Conservation (phyloP, 2,797 vertebrate genomes). For the Hapalemur alaotrensis region DNA sequence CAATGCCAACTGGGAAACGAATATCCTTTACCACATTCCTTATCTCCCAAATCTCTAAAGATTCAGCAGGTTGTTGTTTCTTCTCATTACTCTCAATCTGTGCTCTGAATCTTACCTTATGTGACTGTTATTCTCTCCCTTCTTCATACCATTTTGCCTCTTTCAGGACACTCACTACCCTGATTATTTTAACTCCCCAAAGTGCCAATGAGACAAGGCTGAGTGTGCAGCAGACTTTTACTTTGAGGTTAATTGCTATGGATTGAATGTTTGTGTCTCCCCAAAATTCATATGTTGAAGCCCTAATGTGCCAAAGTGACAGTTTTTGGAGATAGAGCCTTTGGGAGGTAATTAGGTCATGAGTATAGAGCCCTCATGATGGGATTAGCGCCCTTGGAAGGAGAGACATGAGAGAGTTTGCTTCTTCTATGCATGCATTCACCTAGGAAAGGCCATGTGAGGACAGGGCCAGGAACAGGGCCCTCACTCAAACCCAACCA, state of each 20-base stretch:
- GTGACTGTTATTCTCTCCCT: neutral
- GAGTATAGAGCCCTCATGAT: neutral
- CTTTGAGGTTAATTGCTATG: neutral
- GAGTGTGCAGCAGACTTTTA: neutral
- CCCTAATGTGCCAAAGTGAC: neutral
- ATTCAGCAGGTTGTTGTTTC: neutral
- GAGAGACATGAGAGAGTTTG: neutral
- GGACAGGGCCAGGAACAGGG: neutral
- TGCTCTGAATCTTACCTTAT: neutral
- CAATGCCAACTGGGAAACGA: neutral
- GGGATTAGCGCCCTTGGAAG: neutral
- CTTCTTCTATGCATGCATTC: neutral
- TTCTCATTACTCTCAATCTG: neutral
- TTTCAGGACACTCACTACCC: neutral
- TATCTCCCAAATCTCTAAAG: neutral
- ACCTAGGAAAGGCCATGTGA: neutral
- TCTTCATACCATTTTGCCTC: neutral
- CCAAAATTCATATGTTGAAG: neutral
- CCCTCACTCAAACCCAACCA: neutral
- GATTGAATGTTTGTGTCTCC: neutral
- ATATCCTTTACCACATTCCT: neutral
- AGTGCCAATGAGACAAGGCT: neutral
- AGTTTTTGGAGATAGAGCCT: neutral
- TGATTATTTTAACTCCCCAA: neutral
- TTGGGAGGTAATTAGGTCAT: neutral